Evolutionary conservation across 23 tunicate species (phyloP).

Genomic region (Oikopleura dioica): DNA sequence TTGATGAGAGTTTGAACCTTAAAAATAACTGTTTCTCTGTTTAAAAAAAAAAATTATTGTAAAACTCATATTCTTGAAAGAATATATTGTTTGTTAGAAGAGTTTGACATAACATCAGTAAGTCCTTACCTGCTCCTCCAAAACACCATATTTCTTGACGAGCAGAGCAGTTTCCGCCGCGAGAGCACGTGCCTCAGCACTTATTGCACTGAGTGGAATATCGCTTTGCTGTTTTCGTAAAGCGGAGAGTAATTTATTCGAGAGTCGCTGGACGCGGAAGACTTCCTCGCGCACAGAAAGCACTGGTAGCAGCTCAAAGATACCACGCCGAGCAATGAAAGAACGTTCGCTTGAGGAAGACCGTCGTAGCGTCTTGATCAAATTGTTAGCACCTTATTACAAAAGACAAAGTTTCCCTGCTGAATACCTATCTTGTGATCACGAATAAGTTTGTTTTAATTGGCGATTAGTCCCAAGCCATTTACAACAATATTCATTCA

Average conservation of each 20-base stretch:
- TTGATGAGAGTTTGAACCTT: not conserved
- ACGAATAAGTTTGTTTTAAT: too few species aligned
- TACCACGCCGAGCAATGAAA: too few species aligned
- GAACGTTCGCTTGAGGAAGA: too few species aligned
- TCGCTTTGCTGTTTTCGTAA: not conserved
- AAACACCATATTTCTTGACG: not conserved
- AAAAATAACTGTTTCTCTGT: not conserved
- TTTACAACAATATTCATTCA: too few species aligned
- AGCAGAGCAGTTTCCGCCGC: not conserved
- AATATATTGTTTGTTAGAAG: not conserved
- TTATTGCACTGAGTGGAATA: not conserved
- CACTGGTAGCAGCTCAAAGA: not conserved
- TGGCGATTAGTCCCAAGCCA: too few species aligned
- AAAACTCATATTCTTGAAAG: not conserved
- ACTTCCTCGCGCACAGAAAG: not conserved
- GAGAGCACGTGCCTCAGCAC: not conserved
- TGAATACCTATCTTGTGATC: too few species aligned
- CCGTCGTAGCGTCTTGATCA: too few species aligned
- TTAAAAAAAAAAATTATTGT: not conserved
- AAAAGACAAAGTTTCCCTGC: too few species aligned
- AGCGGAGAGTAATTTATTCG: not conserved
- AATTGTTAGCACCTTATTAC: too few species aligned
- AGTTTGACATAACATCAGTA: not conserved
- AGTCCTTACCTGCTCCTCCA: not conserved
- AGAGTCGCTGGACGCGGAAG: not conserved